phyloP scores from a whole-genome alignment of 2,888 invertebrate genomes.

The Eupithecia centaureata region DNA sequence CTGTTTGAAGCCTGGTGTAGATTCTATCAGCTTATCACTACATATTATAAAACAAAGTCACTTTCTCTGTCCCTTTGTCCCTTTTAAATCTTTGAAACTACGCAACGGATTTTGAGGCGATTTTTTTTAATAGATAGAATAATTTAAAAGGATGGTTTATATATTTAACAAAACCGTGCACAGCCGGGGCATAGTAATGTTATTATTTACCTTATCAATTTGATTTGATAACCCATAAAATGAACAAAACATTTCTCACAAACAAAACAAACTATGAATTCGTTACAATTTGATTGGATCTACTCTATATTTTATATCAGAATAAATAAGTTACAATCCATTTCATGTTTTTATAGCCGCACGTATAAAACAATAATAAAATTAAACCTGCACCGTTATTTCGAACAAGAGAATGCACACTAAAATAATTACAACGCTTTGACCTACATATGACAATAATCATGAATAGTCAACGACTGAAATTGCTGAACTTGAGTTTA shows the following conservation, averaged over 20 bases:
- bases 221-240: neutral
- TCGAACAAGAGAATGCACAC: slow-evolving; percentile 3
- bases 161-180: too few species aligned
- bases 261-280: neutral
- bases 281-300: neutral
- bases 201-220: neutral
- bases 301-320: neutral
- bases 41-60: too few species aligned
- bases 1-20: too few species aligned
- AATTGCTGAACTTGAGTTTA: neutral
- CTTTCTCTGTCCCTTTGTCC: too few species aligned
- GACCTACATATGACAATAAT: neutral
- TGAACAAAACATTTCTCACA: neutral
- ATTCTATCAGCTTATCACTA: too few species aligned
- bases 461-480: neutral
- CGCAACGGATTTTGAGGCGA: too few species aligned
- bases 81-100: too few species aligned
- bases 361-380: slow-evolving; percentile 15
- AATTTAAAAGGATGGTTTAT: too few species aligned
- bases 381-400: slow-evolving; percentile 16
- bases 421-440: slow-evolving; percentile 10
- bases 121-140: too few species aligned
- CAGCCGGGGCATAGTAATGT: too few species aligned
- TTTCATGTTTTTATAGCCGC: slow-evolving; percentile 20
- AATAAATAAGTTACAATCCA: slow-evolving; percentile 14